Evolutionary conservation across 1,140 invertebrate genomes (phyloP), one percentile per base, ranked within the genome.

Genomic region (Tetragnatha versicolor): DNA sequence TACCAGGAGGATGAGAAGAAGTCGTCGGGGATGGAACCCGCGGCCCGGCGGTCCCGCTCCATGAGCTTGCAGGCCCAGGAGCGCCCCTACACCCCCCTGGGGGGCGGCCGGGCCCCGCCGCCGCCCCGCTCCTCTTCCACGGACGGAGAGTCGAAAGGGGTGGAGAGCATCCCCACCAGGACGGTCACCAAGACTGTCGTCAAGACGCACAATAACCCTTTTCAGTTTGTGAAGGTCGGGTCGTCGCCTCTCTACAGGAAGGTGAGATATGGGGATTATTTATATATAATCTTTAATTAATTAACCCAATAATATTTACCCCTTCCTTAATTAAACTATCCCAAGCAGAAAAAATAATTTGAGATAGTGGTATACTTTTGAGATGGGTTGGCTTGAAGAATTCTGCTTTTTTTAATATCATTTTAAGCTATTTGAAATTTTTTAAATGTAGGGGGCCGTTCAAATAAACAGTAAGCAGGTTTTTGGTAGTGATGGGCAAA

Each of bases 151-250:
- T 20, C 9, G 17, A 58, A 65, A 17, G 58, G 58, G 7, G 25
- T 47, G 7, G 78, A 79, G 14, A 14, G 42, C 17, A 80, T 80
- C 17, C 79, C 79, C 2, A 80, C 79, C 4, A 42, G 79, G 47
- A 60, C 42, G 6, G 29, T 53, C 12, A 29, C 47, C n/a, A 80
- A 80, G 25, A 29, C 79, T 3, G 37, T 39, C n/a, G 63, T 68
- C 20, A 80, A 80, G 37, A 35, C 70, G 20, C 66, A 70, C 37
- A 75, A 81, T 53, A 81, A 83, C 33, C 82, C 82, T 3, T 79
- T 83, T 29, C 81, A 83, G 49, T 83, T 83, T 81, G 82, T 83
- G 25, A 83, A 83, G 81, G 82, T 83, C 5, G 76, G 80, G 20
- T 73, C 79, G 3, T 80, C 47, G n/a, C 76, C 82, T 45, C 49